phyloP scores from a whole-genome alignment of 2,113 vertebrate species.

The Bucco capensis region DNA sequence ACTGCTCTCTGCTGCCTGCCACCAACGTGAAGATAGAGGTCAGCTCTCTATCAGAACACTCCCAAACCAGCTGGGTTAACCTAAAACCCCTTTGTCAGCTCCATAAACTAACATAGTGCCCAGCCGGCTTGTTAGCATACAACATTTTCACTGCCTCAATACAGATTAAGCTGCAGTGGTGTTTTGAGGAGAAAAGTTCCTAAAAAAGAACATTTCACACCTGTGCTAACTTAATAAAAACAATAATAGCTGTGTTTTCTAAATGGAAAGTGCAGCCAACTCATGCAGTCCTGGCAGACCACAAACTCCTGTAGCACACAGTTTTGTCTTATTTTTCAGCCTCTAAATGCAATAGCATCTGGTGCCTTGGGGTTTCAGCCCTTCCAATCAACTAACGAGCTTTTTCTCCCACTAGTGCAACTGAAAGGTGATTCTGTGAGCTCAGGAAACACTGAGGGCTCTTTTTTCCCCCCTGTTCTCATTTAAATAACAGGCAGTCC shows the following conservation, averaged over 20 bases:
- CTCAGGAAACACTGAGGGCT: not conserved
- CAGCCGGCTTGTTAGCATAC: not conserved
- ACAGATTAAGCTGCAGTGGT: not conserved
- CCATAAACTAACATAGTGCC: not conserved
- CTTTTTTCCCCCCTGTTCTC: not conserved
- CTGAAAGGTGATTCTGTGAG: not conserved
- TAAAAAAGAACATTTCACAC: not conserved
- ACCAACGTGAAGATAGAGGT: not conserved
- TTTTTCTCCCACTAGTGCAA: not conserved
- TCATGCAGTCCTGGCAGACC: not conserved
- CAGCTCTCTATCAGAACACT: conserved; percentile 6
- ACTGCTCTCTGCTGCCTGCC: not conserved
- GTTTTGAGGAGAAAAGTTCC: not conserved
- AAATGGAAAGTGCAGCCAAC: not conserved
- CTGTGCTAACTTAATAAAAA: not conserved
- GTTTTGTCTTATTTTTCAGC: not conserved
- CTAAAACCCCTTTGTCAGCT: conserved; percentile 18
- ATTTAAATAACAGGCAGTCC: not conserved
- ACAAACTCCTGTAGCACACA: not conserved
- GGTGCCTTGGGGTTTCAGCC: not conserved
- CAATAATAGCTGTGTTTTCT: not conserved
- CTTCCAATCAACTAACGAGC: not conserved
- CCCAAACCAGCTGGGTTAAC: not conserved
- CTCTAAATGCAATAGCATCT: not conserved
- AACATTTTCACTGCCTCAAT: not conserved